Evolutionary conservation across 2,888 invertebrate species (phyloP), one percentile per base, ranked within the genome.

Genomic region (Eurois occulta): DNA sequence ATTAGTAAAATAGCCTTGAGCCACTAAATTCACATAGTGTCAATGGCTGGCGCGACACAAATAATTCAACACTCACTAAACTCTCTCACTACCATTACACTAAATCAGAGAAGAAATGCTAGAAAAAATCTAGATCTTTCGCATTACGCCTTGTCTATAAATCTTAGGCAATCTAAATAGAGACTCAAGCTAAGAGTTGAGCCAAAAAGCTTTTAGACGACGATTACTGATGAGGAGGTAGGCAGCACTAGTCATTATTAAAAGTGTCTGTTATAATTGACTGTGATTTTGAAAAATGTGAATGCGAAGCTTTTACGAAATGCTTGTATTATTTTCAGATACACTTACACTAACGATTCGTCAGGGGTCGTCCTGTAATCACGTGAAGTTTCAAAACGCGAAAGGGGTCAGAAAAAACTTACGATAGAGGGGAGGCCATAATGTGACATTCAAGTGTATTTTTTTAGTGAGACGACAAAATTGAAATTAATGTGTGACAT

Each of bases 121-220:
- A 32, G 35, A 72, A 70, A 71, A 69, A 75, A 85, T 85, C 48
- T 74, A 72, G 66, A 70, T 66, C 52, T 55, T 65, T 38, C 46
- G 11, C 67, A 65, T 60, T 46, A 38, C 55, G 68, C 78, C 71
- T 81, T 74, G 64, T n/a, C 35, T 43, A 78, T 81, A 78, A 80
- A 81, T 81, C 77, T 52, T 38, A 73, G 62, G 46, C 48, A 65
- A 70, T 67, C 69, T 76, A 70, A 78, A 84, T 76, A 76, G 28
- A 65, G 41, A 67, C 32, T 52, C 4, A 24, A 13, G 52, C 0
- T 72, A 35, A 24, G 52, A 83, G 10, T n/a, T 24, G 38, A 43
- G 79, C 79, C 75, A 81, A 81, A 79, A 72, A 80, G 69, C 62
- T 76, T 85, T 80, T 71, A 62, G 43, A 66, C 73, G 65, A 38